phyloP scores from a whole-genome alignment of 1,140 invertebrate genomes.

The Drosophila takahashii region DNA sequence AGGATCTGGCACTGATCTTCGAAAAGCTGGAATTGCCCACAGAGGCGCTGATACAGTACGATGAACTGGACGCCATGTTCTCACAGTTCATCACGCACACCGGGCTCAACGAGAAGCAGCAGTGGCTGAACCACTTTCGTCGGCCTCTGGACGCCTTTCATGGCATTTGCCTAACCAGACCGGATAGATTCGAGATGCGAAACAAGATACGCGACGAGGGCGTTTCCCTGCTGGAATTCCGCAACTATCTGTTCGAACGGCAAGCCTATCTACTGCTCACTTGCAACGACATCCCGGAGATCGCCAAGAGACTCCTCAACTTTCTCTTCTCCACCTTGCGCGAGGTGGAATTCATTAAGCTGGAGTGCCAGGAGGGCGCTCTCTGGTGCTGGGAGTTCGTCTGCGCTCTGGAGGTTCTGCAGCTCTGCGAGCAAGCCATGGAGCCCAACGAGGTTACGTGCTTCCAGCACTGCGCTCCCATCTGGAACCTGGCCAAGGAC shows the following conservation, averaged over 20 bases:
- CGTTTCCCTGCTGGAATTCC: slow-evolving; percentile 93
- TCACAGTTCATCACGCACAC: slow-evolving; percentile 98
- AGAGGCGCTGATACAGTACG: slow-evolving; percentile 98
- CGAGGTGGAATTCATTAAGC: slow-evolving; percentile 78
- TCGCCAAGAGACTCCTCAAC: slow-evolving; percentile 73
- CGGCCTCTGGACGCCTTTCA: slow-evolving; percentile 92
- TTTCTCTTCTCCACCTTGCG: slow-evolving; percentile 81
- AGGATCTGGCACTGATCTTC: slow-evolving; percentile 97
- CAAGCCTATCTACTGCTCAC: slow-evolving; percentile 88
- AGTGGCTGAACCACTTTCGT: slow-evolving; percentile 92
- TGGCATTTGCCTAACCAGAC: slow-evolving; percentile 90
- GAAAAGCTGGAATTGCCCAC: slow-evolving; percentile 97
- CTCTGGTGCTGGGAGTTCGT: slow-evolving; percentile 97
- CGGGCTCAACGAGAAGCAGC: slow-evolving; percentile 92
- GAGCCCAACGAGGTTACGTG: slow-evolving; percentile 87
- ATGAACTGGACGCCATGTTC: slow-evolving; percentile 98
- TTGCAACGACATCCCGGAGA: slow-evolving; percentile 77
- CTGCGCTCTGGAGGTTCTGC: slow-evolving; percentile 94
- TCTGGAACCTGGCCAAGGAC: slow-evolving; percentile 96
- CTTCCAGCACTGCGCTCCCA: slow-evolving; percentile 93
- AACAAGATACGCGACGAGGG: slow-evolving; percentile 89
- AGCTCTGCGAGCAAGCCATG: slow-evolving; percentile 90
- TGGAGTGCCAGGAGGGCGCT: slow-evolving; percentile 90
- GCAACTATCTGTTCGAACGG: slow-evolving; percentile 97
- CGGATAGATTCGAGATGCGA: slow-evolving; percentile 89